Percentiles rank a stretch among this genome's conserved stretches.
These are phyloP conservation scores for Lagenorhynchus albirostris DNA, from an alignment of 2,113 vertebrate genomes.

Conservation along the genomic window DNA sequence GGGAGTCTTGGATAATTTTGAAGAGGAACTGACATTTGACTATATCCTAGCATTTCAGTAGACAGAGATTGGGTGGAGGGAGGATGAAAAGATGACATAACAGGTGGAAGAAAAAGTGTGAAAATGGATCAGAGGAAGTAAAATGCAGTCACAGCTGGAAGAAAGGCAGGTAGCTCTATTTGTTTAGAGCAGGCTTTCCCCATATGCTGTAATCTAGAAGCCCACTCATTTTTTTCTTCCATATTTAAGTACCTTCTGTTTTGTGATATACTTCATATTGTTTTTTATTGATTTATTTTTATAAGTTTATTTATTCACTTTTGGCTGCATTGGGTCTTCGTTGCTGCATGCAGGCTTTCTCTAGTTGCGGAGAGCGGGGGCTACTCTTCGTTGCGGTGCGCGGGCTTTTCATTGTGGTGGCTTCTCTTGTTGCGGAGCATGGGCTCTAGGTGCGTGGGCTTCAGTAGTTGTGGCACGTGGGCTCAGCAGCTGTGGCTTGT, in stretches of 20 bases:
- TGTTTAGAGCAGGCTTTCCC: neutral
- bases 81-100: neutral
- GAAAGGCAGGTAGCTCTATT: neutral
- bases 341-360: too few species aligned
- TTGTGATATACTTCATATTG: constrained; percentile 1
- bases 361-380: too few species aligned
- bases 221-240: neutral
- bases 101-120: neutral
- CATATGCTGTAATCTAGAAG: neutral
- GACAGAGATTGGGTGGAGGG: neutral
- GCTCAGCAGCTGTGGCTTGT: too few species aligned
- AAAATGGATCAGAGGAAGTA: neutral
- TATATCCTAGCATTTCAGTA: neutral
- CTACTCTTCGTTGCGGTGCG: too few species aligned
- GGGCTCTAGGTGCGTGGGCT: too few species aligned
- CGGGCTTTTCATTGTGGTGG: too few species aligned
- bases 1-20: neutral
- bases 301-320: too few species aligned
- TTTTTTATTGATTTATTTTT: neutral
- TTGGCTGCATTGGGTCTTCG: too few species aligned
- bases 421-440: too few species aligned
- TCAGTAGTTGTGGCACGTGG: too few species aligned
- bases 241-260: neutral
- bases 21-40: neutral
- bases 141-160: neutral